phyloP scores from a whole-genome alignment of 2,113 vertebrate species.

The Aramus guarauna region DNA sequence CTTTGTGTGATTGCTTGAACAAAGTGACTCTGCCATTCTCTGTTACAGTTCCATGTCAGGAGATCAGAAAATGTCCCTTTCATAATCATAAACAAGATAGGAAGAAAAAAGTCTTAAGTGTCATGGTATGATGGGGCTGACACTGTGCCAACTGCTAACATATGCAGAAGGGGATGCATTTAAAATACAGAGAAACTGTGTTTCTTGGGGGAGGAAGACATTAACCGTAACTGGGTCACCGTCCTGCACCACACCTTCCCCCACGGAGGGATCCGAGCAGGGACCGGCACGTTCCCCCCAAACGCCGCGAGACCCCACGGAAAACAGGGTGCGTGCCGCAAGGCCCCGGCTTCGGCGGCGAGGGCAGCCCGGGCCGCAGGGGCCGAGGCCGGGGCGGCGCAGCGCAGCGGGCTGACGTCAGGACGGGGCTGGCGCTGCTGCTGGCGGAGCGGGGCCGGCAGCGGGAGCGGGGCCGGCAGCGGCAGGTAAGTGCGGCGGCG shows the following conservation, averaged over 20 bases:
- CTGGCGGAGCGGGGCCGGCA: neutral
- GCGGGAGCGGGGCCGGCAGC: neutral
- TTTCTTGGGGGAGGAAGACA: too few species aligned
- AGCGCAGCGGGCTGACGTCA: neutral
- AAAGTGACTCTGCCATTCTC: neutral
- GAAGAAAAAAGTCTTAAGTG: rapidly evolving
- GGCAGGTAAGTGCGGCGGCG: neutral
- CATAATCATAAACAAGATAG: rapidly evolving
- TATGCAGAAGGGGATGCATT: neutral
- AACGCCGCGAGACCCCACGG: neutral
- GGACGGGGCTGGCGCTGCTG: neutral
- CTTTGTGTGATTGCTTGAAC: neutral
- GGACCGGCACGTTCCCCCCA: rapidly evolving
- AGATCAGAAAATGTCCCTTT: neutral
- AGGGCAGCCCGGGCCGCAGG: too few species aligned
- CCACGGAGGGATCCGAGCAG: rapidly evolving
- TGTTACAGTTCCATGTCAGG: rapidly evolving
- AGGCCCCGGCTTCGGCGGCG: neutral
- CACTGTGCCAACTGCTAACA: rapidly evolving
- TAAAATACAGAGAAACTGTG: too few species aligned
- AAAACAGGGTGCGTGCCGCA: neutral
- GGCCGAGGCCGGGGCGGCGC: neutral
- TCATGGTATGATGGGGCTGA: neutral
- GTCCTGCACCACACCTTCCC: neutral
- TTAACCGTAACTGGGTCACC: rapidly evolving